Evolutionary conservation across 2,888 invertebrate genomes (phyloP).

Genomic region (Pocota personata): DNA sequence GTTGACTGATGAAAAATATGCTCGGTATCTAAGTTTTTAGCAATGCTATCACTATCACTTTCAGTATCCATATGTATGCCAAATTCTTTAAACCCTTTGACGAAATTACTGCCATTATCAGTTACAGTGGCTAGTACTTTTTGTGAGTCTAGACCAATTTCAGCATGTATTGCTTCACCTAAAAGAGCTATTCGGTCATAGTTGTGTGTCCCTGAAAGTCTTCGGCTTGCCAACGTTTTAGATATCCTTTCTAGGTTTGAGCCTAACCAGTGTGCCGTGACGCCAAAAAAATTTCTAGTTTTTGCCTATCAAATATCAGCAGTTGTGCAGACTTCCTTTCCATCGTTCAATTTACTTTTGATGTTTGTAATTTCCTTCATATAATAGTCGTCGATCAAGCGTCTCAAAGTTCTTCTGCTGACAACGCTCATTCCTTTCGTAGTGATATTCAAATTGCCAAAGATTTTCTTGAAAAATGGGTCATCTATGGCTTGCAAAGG

Average conservation of each 20-base stretch:
- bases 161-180: constrained; percentile 1
- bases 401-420: constrained; percentile 4
- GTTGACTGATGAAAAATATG: background rate
- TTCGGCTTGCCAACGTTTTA: background rate
- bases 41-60: background rate
- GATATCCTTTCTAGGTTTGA: constrained; percentile 10
- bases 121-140: constrained; percentile 27
- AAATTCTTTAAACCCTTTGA: constrained; percentile 41
- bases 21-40: constrained; percentile 3
- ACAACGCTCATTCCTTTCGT: constrained; percentile 6
- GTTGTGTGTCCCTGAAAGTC: constrained; percentile 6
- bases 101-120: constrained; percentile 25
- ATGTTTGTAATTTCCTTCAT: constrained; percentile 1
- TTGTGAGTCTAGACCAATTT: constrained; percentile 3
- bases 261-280: constrained; percentile 25
- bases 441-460: constrained; percentile 3
- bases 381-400: background rate
- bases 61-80: constrained; percentile 16
- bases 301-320: constrained; percentile 25
- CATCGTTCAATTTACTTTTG: background rate
- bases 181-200: constrained; percentile 17
- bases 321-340: constrained; percentile 20
- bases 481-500: constrained; percentile 7
- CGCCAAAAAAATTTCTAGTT: constrained; percentile 20
- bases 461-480: background rate